Evolutionary conservation across 2,888 invertebrate species (phyloP).

Genomic region (Lymantria monacha): DNA sequence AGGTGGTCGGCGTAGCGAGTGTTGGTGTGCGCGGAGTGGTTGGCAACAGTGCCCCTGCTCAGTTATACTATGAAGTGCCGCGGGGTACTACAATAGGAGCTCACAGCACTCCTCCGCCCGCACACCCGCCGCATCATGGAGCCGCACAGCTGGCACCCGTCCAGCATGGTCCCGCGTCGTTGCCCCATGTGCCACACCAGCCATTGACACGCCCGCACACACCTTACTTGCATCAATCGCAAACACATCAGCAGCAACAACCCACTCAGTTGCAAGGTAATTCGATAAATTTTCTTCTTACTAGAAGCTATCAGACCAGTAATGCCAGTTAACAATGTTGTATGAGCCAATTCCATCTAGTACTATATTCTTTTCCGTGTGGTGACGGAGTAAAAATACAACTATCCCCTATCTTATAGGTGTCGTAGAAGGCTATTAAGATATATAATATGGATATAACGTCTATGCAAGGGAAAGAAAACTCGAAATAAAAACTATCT

Average conservation of each 20-base stretch:
- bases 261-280: conserved; percentile 34
- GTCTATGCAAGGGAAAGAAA: no score
- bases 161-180: conserved; percentile 26
- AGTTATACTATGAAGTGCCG: conserved; percentile 74
- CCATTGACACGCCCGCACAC: conserved; percentile 39
- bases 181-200: conserved; percentile 28
- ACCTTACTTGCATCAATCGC: conserved; percentile 68
- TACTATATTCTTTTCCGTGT: no score
- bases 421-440: no score
- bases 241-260: conserved; percentile 20
- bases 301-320: no score
- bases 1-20: conserved; percentile 68
- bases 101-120: conserved; percentile 16
- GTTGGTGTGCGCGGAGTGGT: conserved; percentile 64
- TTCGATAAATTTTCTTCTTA: background rate
- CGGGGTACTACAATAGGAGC: conserved; percentile 28
- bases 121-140: conserved; percentile 7
- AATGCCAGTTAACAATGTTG: no score
- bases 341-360: no score
- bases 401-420: no score
- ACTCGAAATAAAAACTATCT: no score
- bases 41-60: conserved; percentile 71
- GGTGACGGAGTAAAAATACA: no score
- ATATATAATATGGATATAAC: no score
- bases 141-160: background rate